Percentiles rank a stretch among this genome's conserved stretches.
Evolutionary conservation across 2,797 vertebrate species (phyloP).

Genomic region (Pogoniulus pusillus): DNA sequence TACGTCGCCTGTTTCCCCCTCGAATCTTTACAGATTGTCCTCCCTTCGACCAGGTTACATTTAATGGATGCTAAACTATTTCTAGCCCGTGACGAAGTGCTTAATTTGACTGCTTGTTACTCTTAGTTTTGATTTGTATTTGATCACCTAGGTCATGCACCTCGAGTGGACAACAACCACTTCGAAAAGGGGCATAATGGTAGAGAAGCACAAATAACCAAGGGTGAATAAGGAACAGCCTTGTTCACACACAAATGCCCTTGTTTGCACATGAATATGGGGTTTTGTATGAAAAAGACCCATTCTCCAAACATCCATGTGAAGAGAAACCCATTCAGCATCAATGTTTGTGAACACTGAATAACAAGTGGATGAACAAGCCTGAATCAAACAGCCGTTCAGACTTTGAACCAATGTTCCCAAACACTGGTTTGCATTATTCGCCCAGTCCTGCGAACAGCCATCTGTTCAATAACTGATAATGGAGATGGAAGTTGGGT

Average conservation of each 20-base stretch:
- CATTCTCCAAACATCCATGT: slow-evolving; percentile 65
- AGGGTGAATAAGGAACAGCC: slow-evolving; percentile 39
- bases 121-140: slow-evolving; percentile 46
- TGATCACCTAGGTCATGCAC: slow-evolving; percentile 57
- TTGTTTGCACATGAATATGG: slow-evolving; percentile 68
- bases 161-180: slow-evolving; percentile 43
- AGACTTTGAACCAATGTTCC: slow-evolving; percentile 65
- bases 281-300: slow-evolving; percentile 58
- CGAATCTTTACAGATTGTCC: background rate
- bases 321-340: slow-evolving; percentile 66
- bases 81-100: slow-evolving; percentile 27
- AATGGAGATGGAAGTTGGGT: slow-evolving; percentile 63
- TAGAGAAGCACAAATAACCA: slow-evolving; percentile 44
- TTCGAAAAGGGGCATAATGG: slow-evolving; percentile 41
- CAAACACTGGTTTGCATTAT: slow-evolving; percentile 64
- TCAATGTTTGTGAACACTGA: slow-evolving; percentile 61
- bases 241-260: slow-evolving; percentile 61
- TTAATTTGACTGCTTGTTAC: slow-evolving; percentile 35
- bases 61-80: background rate
- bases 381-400: slow-evolving; percentile 65
- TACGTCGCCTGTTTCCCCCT: background rate
- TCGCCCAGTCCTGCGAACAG: slow-evolving; percentile 49
- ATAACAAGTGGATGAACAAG: slow-evolving; percentile 66
- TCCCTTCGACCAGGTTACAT: too few species aligned
- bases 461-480: slow-evolving; percentile 70